phyloP scores from a whole-genome alignment of 2,797 vertebrate species.

The Microtus agrestis region DNA sequence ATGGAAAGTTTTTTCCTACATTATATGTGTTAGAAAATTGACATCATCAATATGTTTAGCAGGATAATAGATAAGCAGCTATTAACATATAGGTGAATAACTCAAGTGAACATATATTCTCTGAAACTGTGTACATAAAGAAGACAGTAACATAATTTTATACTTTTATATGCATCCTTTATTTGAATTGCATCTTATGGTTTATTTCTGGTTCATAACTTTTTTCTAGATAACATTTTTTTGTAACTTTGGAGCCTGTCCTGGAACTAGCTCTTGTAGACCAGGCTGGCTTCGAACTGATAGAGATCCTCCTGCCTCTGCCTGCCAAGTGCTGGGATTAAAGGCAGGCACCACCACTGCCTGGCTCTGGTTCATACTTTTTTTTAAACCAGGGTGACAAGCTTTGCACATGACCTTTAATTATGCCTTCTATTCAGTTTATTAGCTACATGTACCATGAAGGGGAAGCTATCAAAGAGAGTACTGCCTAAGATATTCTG shows the following conservation, averaged over 20 bases:
- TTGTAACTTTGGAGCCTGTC: too few relatives aligned
- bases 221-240: too few relatives aligned
- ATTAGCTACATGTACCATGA: fast-evolving
- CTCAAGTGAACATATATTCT: not conserved
- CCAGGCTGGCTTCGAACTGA: too few relatives aligned
- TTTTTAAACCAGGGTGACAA: not conserved
- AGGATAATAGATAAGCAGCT: not conserved
- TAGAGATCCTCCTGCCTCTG: too few relatives aligned
- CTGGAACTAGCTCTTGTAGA: too few relatives aligned
- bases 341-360: too few relatives aligned
- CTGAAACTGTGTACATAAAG: not conserved
- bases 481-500: not conserved
- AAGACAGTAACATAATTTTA: not conserved
- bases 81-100: not conserved
- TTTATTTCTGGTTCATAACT: not conserved
- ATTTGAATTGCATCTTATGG: not conserved
- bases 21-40: not conserved
- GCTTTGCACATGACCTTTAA: not conserved
- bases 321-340: too few relatives aligned
- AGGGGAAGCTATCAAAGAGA: too few relatives aligned
- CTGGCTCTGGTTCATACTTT: too few relatives aligned
- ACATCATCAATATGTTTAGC: not conserved
- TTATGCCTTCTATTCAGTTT: not conserved
- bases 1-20: not conserved
- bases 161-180: not conserved